These are phyloP conservation scores for Dromaius novaehollandiae DNA, from an alignment of 2,113 vertebrate genomes.

Conservation along the genomic window DNA sequence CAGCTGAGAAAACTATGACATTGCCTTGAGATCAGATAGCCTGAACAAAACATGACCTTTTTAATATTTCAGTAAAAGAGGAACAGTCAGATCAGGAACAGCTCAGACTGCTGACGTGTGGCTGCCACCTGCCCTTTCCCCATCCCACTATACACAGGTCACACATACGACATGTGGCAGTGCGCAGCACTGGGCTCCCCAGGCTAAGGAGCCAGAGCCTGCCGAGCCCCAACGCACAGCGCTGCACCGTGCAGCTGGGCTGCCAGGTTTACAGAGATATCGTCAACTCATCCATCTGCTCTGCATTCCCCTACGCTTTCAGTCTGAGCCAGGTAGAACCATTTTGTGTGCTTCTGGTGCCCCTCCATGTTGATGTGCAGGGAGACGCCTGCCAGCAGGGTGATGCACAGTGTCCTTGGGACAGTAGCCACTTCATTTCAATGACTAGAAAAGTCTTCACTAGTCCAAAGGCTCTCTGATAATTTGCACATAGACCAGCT, in stretches of 20 bases:
- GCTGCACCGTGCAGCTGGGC: rapidly evolving
- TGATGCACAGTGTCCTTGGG: background rate
- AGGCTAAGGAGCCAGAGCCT: background rate
- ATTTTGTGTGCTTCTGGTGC: background rate
- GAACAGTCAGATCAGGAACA: background rate
- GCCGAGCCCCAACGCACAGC: background rate
- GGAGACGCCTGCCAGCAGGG: background rate
- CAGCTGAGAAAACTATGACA: background rate
- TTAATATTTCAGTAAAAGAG: background rate
- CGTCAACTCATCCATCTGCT: background rate
- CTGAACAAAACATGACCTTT: background rate
- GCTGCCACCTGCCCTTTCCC: background rate
- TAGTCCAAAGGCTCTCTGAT: background rate
- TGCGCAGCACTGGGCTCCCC: background rate
- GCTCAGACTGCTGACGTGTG: background rate
- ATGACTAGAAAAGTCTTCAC: background rate
- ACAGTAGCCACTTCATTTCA: background rate
- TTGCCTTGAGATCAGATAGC: background rate
- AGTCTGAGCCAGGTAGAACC: background rate
- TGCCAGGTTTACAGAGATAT: background rate
- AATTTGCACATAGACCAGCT: background rate
- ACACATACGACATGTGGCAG: rapidly evolving
- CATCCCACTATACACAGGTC: rapidly evolving
- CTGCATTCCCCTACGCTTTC: background rate
- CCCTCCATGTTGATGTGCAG: background rate